phyloP scores from a whole-genome alignment of 2,797 vertebrate species.

The Luscinia megarhynchos region DNA sequence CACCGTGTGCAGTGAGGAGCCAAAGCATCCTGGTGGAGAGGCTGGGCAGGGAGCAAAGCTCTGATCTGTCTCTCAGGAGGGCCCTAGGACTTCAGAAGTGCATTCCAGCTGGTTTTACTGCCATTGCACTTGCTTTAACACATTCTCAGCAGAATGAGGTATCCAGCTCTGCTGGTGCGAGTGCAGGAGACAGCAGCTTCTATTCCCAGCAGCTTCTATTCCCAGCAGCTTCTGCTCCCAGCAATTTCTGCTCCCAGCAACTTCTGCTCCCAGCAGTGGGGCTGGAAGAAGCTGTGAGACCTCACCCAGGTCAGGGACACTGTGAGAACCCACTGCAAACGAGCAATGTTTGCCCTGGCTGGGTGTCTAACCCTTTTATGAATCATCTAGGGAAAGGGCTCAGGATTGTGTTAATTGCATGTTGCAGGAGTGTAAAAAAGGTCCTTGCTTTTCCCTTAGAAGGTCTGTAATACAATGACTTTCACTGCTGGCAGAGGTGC shows the following conservation, averaged over 20 bases:
- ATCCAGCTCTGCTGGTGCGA: not conserved
- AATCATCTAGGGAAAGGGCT: not conserved
- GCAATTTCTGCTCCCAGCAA: not conserved
- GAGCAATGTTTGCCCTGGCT: not conserved
- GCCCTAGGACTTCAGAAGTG: not conserved
- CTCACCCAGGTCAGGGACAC: not conserved
- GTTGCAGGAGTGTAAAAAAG: not conserved
- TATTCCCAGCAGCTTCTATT: not conserved
- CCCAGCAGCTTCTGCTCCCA: not conserved
- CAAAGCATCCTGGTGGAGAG: not conserved
- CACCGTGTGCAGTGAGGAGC: fast-evolving
- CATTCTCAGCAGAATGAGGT: not conserved
- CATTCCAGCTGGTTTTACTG: not conserved
- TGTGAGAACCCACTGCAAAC: not conserved
- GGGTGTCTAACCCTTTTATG: not conserved
- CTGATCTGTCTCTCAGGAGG: not conserved
- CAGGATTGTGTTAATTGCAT: constrained; percentile 8
- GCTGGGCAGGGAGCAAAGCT: not conserved
- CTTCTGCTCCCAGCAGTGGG: not conserved
- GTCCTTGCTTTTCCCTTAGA: not conserved
- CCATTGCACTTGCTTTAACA: not conserved
- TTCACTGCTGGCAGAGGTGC: constrained; percentile 60
- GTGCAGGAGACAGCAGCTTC: not conserved
- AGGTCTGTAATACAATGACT: constrained; percentile 39
- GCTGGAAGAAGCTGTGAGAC: not conserved